A percentile compares a stretch with the other conserved stretches of the same genome.
Evolutionary conservation across 2,113 vertebrate species (phyloP).

Genomic region (Trogon melanurus): DNA sequence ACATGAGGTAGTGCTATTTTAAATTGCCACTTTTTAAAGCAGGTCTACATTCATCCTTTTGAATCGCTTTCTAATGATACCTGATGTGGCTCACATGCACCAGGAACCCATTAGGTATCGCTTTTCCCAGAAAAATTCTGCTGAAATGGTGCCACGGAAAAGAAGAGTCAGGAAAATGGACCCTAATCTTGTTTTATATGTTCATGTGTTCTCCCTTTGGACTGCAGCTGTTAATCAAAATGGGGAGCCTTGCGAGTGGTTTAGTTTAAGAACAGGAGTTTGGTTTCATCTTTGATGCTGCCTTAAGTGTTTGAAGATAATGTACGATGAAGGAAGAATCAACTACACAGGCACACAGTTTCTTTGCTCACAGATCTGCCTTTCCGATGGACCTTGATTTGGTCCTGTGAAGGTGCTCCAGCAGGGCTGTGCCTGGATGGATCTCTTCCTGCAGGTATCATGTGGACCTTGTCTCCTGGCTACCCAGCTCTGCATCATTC

Average conservation of each 20-base stretch:
- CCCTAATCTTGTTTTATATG: neutral
- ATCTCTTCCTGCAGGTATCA: neutral
- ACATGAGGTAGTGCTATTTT: neutral
- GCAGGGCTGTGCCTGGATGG: neutral
- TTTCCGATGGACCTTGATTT: neutral
- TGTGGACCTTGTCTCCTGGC: neutral
- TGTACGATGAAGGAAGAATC: accelerated
- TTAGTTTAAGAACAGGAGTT: neutral
- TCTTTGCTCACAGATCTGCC: neutral
- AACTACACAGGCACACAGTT: neutral
- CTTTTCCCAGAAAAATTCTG: accelerated
- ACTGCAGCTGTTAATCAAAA: neutral
- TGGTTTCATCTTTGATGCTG: neutral
- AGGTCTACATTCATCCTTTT: neutral
- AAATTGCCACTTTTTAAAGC: neutral
- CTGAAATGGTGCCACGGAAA: neutral
- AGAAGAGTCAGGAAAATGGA: neutral
- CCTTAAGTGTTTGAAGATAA: neutral
- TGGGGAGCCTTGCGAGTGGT: neutral
- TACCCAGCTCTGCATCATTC: neutral
- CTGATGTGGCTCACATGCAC: accelerated
- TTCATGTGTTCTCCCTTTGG: neutral
- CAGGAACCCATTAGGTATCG: accelerated
- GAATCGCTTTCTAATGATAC: neutral
- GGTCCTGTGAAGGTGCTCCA: neutral